Base-by-base conservation (phyloP, 2,888 invertebrate genomes). In the Anodontia alba region DNA sequence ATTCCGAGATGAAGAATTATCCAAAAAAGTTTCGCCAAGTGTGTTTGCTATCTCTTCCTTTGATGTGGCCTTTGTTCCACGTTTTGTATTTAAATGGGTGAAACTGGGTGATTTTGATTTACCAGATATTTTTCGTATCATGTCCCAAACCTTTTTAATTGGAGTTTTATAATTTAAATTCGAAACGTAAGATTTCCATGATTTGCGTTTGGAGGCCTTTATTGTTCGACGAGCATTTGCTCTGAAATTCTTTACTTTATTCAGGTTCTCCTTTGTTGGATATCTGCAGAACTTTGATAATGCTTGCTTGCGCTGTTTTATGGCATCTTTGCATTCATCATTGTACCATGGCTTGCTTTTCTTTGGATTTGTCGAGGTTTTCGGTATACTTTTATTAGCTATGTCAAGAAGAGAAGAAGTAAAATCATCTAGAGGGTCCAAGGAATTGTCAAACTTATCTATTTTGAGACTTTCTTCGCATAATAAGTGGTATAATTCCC, bases 1-100 rank as follows among this genome's bases (percentile, higher is more conserved):
- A 57, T 73, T 73, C 10, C 42, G 15, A 15, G 73, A 42, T 20
- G 73, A 57, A 1, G 73, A 73, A 42, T 62, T 62, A n/a, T 36
- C 20, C 1, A 54, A 33, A 54, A 51, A 54, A 1, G 72, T 54
- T 17, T 54, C 72, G 2, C 54, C 54, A 26, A 54, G 15, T 3
- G 54, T 23, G 7, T 54, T 15, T 8, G 54, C 23, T 8, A n/a
- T 10, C 17, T 54, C 54, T 7, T 8, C 23, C 15, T 54, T 26
- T 23, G 2, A 7, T 26, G 54, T 26, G 2, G 54, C 23, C 15
- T 26, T 26, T 54, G 54, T 54, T 23, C 23, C 54, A 26, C 23
- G 10, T 7, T 7, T 1, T 10, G 54, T n/a, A 26, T 54, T 54
- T 54, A 54, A 54, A 54, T 54, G 54, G 10, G 54, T 54, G n/a